These are phyloP conservation scores for Pteronotus mesoamericanus DNA, from an alignment of 2,797 vertebrate species.

Conservation along the genomic window DNA sequence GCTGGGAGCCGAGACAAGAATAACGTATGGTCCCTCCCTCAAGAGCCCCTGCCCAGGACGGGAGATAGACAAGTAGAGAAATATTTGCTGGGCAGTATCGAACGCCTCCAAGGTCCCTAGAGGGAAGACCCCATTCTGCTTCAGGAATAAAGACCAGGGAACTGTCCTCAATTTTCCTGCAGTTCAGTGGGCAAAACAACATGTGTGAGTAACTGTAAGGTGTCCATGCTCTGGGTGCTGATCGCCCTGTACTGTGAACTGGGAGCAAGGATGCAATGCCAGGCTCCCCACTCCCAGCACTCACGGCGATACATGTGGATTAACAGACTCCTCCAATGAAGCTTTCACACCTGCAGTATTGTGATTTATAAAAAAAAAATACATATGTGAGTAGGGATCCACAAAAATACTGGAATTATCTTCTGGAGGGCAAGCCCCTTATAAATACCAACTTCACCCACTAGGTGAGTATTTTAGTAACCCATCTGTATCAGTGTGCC, in stretches of 20 bases:
- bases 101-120: not conserved
- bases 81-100: not conserved
- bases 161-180: not conserved
- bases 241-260: too few relatives aligned
- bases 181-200: not conserved
- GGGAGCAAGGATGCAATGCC: not conserved
- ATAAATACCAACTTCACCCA: too few relatives aligned
- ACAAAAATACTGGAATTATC: not conserved
- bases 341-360: not conserved
- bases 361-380: not conserved
- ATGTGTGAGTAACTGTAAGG: not conserved
- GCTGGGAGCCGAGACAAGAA: not conserved
- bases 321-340: not conserved
- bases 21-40: too few relatives aligned
- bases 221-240: not conserved
- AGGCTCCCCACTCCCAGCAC: not conserved
- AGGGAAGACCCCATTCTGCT: not conserved
- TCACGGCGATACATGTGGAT: not conserved
- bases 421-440: not conserved
- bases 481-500: not conserved
- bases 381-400: not conserved
- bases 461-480: not conserved
- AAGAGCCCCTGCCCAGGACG: not conserved
- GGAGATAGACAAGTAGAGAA: not conserved
- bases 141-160: not conserved